Evolutionary conservation across 2,113 vertebrate genomes (phyloP), one percentile per base, ranked within the genome.

Genomic region (Saccopteryx bilineata): DNA sequence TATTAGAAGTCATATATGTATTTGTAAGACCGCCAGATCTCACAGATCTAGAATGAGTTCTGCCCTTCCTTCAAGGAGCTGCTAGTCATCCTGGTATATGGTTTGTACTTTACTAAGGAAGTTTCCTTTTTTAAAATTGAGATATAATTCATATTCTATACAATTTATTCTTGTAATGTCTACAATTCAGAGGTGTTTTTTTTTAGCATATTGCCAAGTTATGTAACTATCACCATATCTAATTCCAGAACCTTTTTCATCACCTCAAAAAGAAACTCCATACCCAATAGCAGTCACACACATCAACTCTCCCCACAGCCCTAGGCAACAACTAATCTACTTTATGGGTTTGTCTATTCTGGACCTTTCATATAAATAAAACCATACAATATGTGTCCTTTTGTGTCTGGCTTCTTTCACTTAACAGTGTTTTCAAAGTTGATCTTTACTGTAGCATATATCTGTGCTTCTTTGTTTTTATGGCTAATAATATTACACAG

Each of bases 131-230:
- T 52, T n/a, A 12, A 72, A 58, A n/a, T 52, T 66, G 17, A 58
- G n/a, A 13, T 72, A 58, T 21, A 69, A 68, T 48, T 48, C 17
- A 60, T 23, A 85, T 61, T 31, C 31, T 31, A 61, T 80, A 89
- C 86, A 69, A 76, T 84, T 66, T 63, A 92, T 66, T 69, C 66
- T 80, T 90, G 82, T 31, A 68, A 83, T 78, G n/a, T 58, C 7
- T 31, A 50, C 26, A 63, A 24, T 78, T 69, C 31, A 31, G 26
- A 63, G 9, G 31, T 26, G 39, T 39, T 39, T 39, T 39, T 39
- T 75, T 71, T 86, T 61, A 82, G 28, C 81, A 52, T 56, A 31
- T 56, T 56, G 56, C 69, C 61, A 71, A 46, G 68, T 5, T 87
- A 5, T 78, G 9, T 39, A 72, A 39, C 4, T 46, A 56, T 76